A percentile compares a stretch with the other conserved stretches of the same genome.
These are phyloP conservation scores for Campaea margaritaria DNA, from an alignment of 2,888 invertebrate species.

Conservation along the genomic window DNA sequence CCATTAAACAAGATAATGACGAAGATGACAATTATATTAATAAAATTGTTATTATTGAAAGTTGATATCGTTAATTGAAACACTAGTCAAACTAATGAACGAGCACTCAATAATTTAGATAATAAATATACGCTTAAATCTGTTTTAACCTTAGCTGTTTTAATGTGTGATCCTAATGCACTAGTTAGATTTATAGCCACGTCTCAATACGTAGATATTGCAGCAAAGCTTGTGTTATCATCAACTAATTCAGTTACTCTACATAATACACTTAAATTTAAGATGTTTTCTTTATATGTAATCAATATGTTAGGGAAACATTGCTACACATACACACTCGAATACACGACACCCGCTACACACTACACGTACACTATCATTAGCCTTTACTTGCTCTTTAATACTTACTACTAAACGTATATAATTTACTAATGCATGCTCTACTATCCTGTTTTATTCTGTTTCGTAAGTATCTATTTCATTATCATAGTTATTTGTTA, in stretches of 20 bases:
- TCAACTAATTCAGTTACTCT: constrained; percentile 77
- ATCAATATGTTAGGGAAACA: constrained; percentile 33
- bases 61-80: background rate
- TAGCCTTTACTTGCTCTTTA: constrained; percentile 34
- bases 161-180: constrained; percentile 73
- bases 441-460: constrained; percentile 34
- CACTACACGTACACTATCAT: constrained; percentile 39
- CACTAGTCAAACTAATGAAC: background rate
- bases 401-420: constrained; percentile 28
- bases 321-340: constrained; percentile 32
- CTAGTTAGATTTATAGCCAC: constrained; percentile 57
- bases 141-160: constrained; percentile 62
- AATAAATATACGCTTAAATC: constrained; percentile 46
- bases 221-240: constrained; percentile 78
- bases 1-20: background rate
- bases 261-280: constrained; percentile 77
- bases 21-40: background rate
- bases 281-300: constrained; percentile 79
- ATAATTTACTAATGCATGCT: constrained; percentile 43
- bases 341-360: constrained; percentile 39
- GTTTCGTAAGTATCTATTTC: constrained; percentile 1
- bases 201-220: constrained; percentile 75
- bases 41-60: background rate
- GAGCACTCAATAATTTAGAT: constrained; percentile 1
- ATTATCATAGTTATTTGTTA: constrained; percentile 48